These are phyloP conservation scores for Cydia pomonella DNA, from an alignment of 1,140 invertebrate species.

Conservation along the genomic window DNA sequence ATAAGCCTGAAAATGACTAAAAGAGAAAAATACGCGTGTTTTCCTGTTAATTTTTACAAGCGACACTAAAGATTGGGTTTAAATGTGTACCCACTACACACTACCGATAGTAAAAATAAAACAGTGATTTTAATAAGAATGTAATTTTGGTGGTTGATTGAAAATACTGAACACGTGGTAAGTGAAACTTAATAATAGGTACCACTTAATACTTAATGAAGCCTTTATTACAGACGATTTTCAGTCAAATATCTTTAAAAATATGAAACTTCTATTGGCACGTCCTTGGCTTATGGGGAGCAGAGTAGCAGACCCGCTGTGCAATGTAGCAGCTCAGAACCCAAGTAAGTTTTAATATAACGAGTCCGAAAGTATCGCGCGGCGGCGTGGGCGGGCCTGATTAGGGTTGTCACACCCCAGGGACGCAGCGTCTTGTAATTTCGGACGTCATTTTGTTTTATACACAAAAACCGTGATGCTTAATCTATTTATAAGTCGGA, in stretches of 20 bases:
- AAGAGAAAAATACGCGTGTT: too few species aligned
- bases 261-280: not conserved
- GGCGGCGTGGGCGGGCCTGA: not conserved
- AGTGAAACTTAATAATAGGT: too few species aligned
- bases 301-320: not conserved
- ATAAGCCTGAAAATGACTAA: too few species aligned
- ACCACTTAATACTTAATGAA: too few species aligned
- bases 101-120: too few species aligned
- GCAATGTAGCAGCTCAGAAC: not conserved
- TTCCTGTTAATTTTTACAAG: too few species aligned
- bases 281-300: not conserved
- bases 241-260: not conserved
- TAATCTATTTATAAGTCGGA: not conserved
- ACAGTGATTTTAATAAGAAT: too few species aligned
- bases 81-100: too few species aligned
- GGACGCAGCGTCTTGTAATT: constrained; percentile 7
- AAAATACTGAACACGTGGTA: too few species aligned
- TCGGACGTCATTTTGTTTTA: not conserved
- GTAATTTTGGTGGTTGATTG: too few species aligned
- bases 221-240: too few species aligned
- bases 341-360: not conserved
- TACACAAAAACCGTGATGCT: not conserved
- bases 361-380: not conserved
- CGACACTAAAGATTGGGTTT: too few species aligned
- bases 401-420: constrained; percentile 14